Percentiles rank a stretch among this genome's conserved stretches.
Evolutionary conservation across 1,140 invertebrate genomes (phyloP).

Genomic region (Scaptomyza graminum): DNA sequence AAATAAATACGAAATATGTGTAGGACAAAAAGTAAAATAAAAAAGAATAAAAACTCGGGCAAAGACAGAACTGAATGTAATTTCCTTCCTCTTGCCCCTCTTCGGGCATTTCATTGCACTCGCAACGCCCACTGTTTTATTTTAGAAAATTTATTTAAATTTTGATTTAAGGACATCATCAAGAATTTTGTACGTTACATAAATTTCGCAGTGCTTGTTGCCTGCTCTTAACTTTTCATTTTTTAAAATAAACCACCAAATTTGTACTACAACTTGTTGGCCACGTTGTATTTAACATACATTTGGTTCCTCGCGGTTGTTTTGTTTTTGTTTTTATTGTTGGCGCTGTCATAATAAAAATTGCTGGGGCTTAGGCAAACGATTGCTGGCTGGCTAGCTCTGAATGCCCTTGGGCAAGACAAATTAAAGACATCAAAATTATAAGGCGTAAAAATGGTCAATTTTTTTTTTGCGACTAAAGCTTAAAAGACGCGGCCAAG

Average conservation of each 20-base stretch:
- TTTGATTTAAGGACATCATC: slow-evolving; percentile 82
- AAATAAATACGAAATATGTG: slow-evolving; percentile 49
- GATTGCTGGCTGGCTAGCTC: slow-evolving; percentile 16
- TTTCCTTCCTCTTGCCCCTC: background rate
- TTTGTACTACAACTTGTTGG: slow-evolving; percentile 77
- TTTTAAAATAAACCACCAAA: slow-evolving; percentile 79
- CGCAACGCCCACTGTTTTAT: slow-evolving; percentile 37
- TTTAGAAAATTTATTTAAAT: slow-evolving; percentile 78
- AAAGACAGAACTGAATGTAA: background rate
- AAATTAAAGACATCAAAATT: slow-evolving; percentile 81
- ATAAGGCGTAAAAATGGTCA: slow-evolving; percentile 76
- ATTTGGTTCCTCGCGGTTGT: background rate
- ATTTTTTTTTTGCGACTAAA: slow-evolving; percentile 27
- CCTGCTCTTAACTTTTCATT: slow-evolving; percentile 69
- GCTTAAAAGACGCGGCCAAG: slow-evolving; percentile 43
- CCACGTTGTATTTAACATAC: slow-evolving; percentile 10
- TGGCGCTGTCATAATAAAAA: slow-evolving; percentile 80
- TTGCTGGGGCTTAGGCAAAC: slow-evolving; percentile 62
- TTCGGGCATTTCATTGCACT: slow-evolving; percentile 2
- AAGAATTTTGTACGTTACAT: slow-evolving; percentile 79
- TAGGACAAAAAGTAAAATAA: slow-evolving; percentile 40
- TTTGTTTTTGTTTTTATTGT: slow-evolving; percentile 58
- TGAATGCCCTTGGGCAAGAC: slow-evolving; percentile 60
- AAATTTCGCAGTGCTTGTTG: slow-evolving; percentile 64
- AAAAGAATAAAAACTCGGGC: slow-evolving; percentile 50